Conservation (phyloP, 2,888 invertebrate species). For the Vannuccia rotundouncinata region DNA sequence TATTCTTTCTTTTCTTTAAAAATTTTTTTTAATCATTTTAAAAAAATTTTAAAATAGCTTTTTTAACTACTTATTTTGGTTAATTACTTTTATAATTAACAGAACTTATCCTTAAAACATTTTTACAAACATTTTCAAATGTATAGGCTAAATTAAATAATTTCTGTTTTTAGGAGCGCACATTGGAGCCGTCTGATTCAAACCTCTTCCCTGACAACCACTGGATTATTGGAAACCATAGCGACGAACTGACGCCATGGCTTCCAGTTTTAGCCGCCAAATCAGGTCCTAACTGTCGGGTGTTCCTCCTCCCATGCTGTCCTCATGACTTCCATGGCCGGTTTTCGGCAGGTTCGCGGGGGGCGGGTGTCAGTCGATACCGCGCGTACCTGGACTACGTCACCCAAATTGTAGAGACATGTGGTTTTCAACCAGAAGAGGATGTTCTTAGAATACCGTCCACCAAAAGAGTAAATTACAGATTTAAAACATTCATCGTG, state of each 20-base stretch:
- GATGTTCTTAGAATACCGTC: slow-evolving; percentile 92
- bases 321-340: slow-evolving; percentile 83
- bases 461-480: slow-evolving; percentile 73
- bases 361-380: slow-evolving; percentile 65
- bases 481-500: neutral
- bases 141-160: too few relatives aligned
- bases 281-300: slow-evolving; percentile 64
- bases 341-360: slow-evolving; percentile 64
- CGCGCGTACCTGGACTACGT: slow-evolving; percentile 59
- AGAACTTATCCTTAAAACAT: too few relatives aligned
- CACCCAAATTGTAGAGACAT: slow-evolving; percentile 63
- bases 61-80: too few relatives aligned
- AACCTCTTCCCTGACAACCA: slow-evolving; percentile 51
- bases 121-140: too few relatives aligned
- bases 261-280: slow-evolving; percentile 83
- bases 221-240: slow-evolving; percentile 96
- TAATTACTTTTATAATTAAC: too few relatives aligned
- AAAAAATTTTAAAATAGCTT: too few relatives aligned
- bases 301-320: slow-evolving; percentile 89
- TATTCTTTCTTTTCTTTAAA: too few relatives aligned
- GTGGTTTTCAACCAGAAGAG: slow-evolving; percentile 67
- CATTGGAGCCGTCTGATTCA: slow-evolving; percentile 38
- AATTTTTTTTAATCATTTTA: too few relatives aligned
- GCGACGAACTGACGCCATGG: slow-evolving; percentile 98
- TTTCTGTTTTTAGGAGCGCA: slow-evolving; percentile 27